Percentiles rank a stretch among this genome's conserved stretches.
phyloP scores from a whole-genome alignment of 2,797 vertebrate species.

The Enteromius viviparus region DNA sequence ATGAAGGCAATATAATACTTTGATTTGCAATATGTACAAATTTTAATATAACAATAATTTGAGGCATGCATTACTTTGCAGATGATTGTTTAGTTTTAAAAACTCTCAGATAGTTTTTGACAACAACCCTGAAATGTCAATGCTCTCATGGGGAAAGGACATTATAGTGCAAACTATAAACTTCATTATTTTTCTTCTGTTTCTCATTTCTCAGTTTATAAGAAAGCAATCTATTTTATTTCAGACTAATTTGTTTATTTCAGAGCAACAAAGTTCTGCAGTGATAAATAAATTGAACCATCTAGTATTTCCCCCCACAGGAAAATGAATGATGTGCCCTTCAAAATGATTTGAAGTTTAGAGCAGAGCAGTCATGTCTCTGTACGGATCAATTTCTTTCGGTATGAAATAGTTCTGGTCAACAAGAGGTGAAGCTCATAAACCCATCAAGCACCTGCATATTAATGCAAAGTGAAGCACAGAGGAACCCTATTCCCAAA shows the following conservation, averaged over 20 bases:
- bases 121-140: constrained; percentile 1
- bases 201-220: constrained; percentile 22
- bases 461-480: constrained; percentile 53
- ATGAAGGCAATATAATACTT: background rate
- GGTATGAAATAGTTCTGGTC: constrained; percentile 54
- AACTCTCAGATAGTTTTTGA: background rate
- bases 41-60: background rate
- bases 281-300: constrained; percentile 20
- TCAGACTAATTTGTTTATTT: constrained; percentile 41
- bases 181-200: background rate
- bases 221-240: constrained; percentile 26
- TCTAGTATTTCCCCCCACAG: background rate
- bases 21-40: background rate
- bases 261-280: constrained; percentile 7
- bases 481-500: constrained; percentile 35
- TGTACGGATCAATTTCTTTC: constrained; percentile 47
- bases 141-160: constrained; percentile 1
- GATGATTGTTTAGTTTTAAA: background rate
- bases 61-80: background rate
- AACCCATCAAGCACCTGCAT: constrained; percentile 46
- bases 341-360: constrained; percentile 53
- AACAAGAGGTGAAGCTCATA: constrained; percentile 54
- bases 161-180: background rate
- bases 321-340: constrained; percentile 46
- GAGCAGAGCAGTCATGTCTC: constrained; percentile 19